phyloP scores from a whole-genome alignment of 2,797 vertebrate species.

The Sternarchorhynchus goeldii region DNA sequence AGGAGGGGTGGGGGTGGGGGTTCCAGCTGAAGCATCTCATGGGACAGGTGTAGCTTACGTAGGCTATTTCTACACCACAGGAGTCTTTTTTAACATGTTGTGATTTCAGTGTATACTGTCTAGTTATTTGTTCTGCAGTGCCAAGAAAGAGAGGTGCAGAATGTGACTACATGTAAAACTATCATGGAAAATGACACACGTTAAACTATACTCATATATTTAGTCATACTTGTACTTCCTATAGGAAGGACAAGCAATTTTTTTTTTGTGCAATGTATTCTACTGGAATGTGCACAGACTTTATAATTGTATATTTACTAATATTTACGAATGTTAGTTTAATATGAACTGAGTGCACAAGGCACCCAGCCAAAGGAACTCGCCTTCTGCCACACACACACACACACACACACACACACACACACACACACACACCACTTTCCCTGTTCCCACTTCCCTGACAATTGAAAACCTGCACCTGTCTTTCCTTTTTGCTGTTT shows the following conservation, averaged over 20 bases:
- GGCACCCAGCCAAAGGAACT: no score
- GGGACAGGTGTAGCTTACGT: slow-evolving; percentile 27
- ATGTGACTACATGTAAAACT: slow-evolving; percentile 18
- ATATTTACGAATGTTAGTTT: no score
- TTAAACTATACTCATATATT: neutral
- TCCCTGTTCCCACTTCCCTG: no score
- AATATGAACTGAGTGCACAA: no score
- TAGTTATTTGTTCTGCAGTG: slow-evolving; percentile 29
- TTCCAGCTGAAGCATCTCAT: slow-evolving; percentile 22
- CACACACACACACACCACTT: no score
- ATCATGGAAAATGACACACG: neutral
- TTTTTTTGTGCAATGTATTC: neutral
- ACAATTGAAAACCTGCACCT: no score
- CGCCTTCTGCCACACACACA: no score
- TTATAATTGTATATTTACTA: no score
- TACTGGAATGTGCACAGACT: no score
- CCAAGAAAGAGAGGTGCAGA: slow-evolving; percentile 7
- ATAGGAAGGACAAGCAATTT: neutral
- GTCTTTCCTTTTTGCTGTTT: no score
- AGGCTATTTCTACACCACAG: slow-evolving; percentile 35
- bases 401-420: no score
- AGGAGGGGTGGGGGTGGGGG: slow-evolving; percentile 27
- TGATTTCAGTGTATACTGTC: slow-evolving; percentile 19
- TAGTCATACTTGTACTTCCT: neutral
- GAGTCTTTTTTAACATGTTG: slow-evolving; percentile 29